Evolutionary conservation across 2,888 invertebrate genomes (phyloP), one percentile per base, ranked within the genome.

Genomic region (Mimumesa dahlbomi): DNA sequence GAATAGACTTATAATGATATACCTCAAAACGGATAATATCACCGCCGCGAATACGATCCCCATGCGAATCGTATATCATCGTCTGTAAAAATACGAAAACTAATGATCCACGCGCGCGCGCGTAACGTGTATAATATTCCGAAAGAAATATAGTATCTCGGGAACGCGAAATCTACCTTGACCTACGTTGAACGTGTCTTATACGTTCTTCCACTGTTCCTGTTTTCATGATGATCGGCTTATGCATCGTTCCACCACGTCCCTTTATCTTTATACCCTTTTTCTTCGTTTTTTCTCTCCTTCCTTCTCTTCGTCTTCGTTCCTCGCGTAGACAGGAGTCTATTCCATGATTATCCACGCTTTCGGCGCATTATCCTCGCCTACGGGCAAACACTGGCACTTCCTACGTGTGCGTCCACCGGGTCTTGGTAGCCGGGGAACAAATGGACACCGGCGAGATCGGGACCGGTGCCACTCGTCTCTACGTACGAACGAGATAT

Each of bases 341-440:
- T 58, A 62, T 77, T 72, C 57, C 34, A 50, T 46, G 75, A 77
- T 77, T 80, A 71, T 80, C 70, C 66, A 73, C 63, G 73, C 49
- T 68, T 70, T 78, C 45, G 42, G 31, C 61, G 18, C 14, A 42
- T 40, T 63, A 69, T 58, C 19, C 46, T 68, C 72, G 75, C 78
- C 76, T 73, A 75, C 73, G 64, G 43, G 21, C 25, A 9, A 42
- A 7, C 16, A 21, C 34, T 29, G 56, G 25, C 25, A n/a, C 65
- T 63, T 73, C 73, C 67, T 61, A 75, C 75, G 67, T 67, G 54
- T 45, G 40, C 38, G 34, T 54, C 25, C 56, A 50, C 40, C 34
- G 43, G 49, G 31, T 52, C 67, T 50, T 48, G 54, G 67, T 62
- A 59, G 59, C 62, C 56, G 67, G 45, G 58, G 69, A 56, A 69